phyloP scores from a whole-genome alignment of 2,888 invertebrate genomes.

The Cephus runcator region DNA sequence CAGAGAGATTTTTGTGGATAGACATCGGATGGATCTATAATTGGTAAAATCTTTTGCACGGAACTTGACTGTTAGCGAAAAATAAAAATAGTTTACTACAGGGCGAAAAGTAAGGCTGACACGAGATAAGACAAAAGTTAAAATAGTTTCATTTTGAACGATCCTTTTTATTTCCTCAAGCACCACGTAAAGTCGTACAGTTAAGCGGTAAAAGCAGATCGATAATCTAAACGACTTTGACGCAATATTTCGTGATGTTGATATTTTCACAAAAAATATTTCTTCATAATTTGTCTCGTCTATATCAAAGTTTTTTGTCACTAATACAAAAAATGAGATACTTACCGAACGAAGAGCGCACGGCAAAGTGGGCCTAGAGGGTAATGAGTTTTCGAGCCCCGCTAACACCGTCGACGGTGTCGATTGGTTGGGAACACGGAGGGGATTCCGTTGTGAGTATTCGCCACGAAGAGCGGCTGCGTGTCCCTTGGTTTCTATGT shows the following conservation, averaged over 20 bases:
- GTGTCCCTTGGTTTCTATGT: not conserved
- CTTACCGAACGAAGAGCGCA: not conserved
- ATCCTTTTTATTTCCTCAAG: not conserved
- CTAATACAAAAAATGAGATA: not conserved
- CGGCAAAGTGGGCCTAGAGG: not conserved
- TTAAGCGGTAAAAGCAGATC: slow-evolving; percentile 4
- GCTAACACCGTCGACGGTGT: not conserved
- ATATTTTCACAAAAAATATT: not conserved
- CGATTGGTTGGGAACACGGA: not conserved
- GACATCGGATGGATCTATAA: too few species aligned
- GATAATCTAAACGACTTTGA: not conserved
- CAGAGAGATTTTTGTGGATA: too few species aligned
- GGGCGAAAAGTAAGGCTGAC: not conserved
- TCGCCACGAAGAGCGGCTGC: not conserved
- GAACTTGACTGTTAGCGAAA: not conserved
- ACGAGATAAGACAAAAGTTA: not conserved
- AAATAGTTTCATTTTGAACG: not conserved
- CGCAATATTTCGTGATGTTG: not conserved
- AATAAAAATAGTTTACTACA: not conserved
- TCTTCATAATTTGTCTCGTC: not conserved
- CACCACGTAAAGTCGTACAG: not conserved
- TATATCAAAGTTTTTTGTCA: not conserved
- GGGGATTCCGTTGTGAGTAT: not conserved
- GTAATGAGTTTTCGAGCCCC: not conserved
- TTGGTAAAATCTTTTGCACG: too few species aligned